phyloP scores from a whole-genome alignment of 2,888 invertebrate species.

The Adelognathus sp. region DNA sequence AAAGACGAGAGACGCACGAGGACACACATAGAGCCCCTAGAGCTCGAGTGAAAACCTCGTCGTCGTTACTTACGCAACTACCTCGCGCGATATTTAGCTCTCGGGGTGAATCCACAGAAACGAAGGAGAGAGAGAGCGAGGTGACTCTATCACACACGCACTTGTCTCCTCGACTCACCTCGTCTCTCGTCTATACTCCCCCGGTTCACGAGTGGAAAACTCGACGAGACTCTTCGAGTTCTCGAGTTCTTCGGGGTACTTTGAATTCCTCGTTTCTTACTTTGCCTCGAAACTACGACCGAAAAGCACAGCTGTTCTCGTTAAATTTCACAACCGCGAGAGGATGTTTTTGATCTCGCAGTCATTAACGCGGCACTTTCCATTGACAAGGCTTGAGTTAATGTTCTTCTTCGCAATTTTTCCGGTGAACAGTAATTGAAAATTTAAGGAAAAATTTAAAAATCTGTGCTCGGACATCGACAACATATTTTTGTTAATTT shows the following conservation, averaged over 20 bases:
- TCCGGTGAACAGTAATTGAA: no score
- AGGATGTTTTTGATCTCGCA: background rate
- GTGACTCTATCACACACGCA: constrained; percentile 52
- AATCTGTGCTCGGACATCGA: no score
- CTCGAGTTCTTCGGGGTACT: constrained; percentile 32
- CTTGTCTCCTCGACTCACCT: constrained; percentile 39
- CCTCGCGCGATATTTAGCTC: constrained; percentile 76
- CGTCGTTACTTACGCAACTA: constrained; percentile 73
- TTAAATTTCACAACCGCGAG: constrained; percentile 36
- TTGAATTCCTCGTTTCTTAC: constrained; percentile 23
- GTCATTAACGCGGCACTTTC: no score
- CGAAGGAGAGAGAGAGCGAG: constrained; percentile 20
- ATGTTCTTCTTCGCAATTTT: no score
- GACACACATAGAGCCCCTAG: constrained; percentile 41
- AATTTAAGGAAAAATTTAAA: no score
- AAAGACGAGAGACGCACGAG: constrained; percentile 43
- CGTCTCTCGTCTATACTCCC: constrained; percentile 18
- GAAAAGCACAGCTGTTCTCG: constrained; percentile 50
- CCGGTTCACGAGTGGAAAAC: constrained; percentile 43
- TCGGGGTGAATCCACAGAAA: constrained; percentile 67
- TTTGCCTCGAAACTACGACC: constrained; percentile 23
- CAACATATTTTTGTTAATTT: no score
- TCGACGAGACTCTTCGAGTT: constrained; percentile 38
- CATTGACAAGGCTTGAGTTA: no score
- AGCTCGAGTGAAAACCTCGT: constrained; percentile 38